Evolutionary conservation across 53 echinoderm and acorn worm genomes (phyloP).

Genomic region (Luidia sarsii): DNA sequence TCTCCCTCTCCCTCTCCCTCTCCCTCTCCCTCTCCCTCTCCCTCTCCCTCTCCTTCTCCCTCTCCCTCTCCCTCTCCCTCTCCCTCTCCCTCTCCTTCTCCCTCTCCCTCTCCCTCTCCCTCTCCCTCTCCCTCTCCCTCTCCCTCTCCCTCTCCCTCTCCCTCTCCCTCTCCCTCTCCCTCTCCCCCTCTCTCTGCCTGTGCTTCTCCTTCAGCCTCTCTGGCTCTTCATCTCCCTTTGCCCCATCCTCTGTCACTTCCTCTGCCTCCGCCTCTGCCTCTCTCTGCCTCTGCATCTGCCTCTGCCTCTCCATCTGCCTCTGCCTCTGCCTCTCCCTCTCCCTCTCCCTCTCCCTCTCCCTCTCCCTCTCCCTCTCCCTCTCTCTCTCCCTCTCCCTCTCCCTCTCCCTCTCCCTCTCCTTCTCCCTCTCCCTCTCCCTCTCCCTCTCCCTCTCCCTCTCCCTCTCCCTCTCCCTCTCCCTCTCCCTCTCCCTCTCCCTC

Average conservation of each 20-base stretch:
- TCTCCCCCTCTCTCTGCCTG: too few relatives aligned
- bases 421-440: background rate
- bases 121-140: background rate
- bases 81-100: background rate
- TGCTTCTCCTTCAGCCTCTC: background rate
- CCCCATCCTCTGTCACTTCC: too few relatives aligned
- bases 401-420: background rate
- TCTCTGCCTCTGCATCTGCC: too few relatives aligned
- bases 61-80: background rate
- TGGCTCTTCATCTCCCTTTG: too few relatives aligned
- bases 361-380: background rate
- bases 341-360: background rate
- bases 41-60: background rate
- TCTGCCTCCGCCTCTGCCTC: too few relatives aligned
- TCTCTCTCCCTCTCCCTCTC: background rate
- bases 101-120: background rate
- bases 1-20: background rate
- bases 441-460: background rate
- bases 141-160: background rate
- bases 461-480: background rate
- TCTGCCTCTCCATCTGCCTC: too few relatives aligned
- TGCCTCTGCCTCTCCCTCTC: background rate
- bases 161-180: too few relatives aligned
- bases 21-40: background rate
- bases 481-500: background rate